These are phyloP conservation scores for Spea bombifrons DNA, from an alignment of 2,113 vertebrate species.

Conservation along the genomic window DNA sequence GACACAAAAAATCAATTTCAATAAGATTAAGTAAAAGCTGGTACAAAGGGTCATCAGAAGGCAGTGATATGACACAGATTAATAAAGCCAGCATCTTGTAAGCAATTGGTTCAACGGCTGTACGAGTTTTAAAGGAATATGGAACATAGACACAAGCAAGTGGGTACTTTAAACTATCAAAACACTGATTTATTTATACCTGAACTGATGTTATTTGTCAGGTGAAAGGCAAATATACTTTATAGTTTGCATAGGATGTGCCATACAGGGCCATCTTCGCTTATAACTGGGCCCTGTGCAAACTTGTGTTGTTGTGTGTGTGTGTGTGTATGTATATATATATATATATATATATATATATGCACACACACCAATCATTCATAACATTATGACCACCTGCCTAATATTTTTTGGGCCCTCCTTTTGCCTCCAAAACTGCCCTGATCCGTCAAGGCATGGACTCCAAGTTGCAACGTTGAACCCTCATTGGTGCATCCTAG, in stretches of 20 bases:
- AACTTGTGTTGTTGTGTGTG: too few species aligned
- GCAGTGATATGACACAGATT: slow-evolving; percentile 29
- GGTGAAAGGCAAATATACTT: neutral
- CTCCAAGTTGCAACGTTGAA: too few species aligned
- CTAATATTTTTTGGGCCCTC: too few species aligned
- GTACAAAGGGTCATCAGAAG: slow-evolving; percentile 34
- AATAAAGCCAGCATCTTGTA: slow-evolving; percentile 34
- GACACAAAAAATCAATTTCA: slow-evolving; percentile 40
- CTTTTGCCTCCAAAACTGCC: too few species aligned
- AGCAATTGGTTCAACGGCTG: slow-evolving; percentile 15
- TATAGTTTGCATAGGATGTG: neutral
- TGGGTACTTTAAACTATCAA: neutral
- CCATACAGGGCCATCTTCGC: too few species aligned
- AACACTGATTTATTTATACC: neutral
- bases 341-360: too few species aligned
- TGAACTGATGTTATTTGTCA: neutral
- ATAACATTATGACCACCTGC: too few species aligned
- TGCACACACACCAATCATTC: too few species aligned
- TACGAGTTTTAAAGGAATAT: slow-evolving; percentile 3
- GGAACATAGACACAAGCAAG: neutral
- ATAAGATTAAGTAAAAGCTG: slow-evolving; percentile 38
- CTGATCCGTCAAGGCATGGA: too few species aligned
- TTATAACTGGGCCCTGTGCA: too few species aligned
- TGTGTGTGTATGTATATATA: too few species aligned
- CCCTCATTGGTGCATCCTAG: too few species aligned